Evolutionary conservation across 1,140 invertebrate genomes (phyloP).

Genomic region (Helicoverpa zea): DNA sequence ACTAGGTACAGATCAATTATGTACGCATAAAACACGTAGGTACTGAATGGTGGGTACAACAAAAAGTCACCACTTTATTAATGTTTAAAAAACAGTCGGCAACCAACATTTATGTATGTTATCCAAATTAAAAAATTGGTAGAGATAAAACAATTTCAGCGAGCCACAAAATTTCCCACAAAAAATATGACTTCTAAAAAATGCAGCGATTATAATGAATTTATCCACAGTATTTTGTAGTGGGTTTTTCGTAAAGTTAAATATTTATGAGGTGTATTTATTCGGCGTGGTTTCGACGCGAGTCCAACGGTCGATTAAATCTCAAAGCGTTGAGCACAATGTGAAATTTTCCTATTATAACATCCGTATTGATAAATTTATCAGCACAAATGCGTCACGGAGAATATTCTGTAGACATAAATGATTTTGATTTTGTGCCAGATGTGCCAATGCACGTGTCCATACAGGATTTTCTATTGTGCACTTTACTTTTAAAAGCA

Average conservation of each 20-base stretch:
- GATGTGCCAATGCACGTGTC: conserved; percentile 22
- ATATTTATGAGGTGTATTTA: conserved; percentile 57
- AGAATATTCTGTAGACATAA: conserved; percentile 39
- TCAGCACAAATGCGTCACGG: conserved; percentile 48
- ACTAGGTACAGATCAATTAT: no score
- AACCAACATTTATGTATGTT: no score
- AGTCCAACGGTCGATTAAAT: conserved; percentile 54
- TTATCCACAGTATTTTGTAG: neutral
- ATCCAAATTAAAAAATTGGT: neutral
- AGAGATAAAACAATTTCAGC: neutral
- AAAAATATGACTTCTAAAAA: conserved; percentile 14
- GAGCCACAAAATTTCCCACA: neutral
- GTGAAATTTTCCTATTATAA: conserved; percentile 58
- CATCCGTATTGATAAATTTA: conserved; percentile 55
- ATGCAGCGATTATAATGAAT: conserved; percentile 13
- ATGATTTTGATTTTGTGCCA: conserved; percentile 36
- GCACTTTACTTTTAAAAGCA: neutral
- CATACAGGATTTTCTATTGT: neutral
- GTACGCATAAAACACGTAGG: no score
- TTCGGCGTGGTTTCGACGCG: conserved; percentile 47
- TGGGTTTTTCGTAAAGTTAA: conserved; percentile 44
- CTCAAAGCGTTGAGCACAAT: conserved; percentile 60
- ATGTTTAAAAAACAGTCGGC: no score
- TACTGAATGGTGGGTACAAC: no score
- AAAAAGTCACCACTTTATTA: no score